Conservation (phyloP, 2,113 vertebrate species). For the Mirza zaza region DNA sequence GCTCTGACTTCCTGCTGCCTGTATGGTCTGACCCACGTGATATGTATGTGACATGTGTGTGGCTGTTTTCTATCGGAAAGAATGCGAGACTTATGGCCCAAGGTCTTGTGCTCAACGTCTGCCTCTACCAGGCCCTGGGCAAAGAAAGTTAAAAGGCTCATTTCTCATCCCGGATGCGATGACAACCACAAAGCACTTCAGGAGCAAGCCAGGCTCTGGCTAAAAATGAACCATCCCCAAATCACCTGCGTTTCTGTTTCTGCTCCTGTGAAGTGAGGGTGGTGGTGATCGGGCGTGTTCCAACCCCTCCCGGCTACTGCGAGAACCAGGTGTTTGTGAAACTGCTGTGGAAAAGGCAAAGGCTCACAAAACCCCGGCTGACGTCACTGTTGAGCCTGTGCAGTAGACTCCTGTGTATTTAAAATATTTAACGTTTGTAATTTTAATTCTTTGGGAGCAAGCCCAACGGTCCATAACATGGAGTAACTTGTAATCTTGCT, state of each 20-base stretch:
- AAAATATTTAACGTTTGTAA: neutral
- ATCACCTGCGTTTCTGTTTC: neutral
- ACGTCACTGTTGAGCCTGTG: neutral
- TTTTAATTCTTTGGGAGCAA: neutral
- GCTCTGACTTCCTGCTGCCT: neutral
- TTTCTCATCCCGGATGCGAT: accelerated
- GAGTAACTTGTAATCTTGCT: neutral
- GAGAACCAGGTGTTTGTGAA: neutral
- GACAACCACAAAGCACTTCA: neutral
- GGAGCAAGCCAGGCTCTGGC: neutral
- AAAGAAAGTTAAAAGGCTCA: neutral
- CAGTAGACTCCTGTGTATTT: too few relatives aligned
- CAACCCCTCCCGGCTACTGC: neutral
- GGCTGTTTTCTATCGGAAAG: neutral
- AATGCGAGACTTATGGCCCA: neutral
- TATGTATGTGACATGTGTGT: accelerated
- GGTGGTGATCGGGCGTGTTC: neutral
- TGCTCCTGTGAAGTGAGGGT: accelerated
- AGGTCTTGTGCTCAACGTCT: neutral
- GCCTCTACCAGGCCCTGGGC: neutral
- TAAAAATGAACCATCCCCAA: neutral
- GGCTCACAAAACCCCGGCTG: too few relatives aligned
- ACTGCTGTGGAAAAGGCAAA: neutral
- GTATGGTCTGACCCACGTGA: neutral
- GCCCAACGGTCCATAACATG: neutral